A percentile compares a stretch with the other conserved stretches of the same genome.
Conservation (phyloP, 2,888 invertebrate genomes). For the Petrolisthes cinctipes region DNA sequence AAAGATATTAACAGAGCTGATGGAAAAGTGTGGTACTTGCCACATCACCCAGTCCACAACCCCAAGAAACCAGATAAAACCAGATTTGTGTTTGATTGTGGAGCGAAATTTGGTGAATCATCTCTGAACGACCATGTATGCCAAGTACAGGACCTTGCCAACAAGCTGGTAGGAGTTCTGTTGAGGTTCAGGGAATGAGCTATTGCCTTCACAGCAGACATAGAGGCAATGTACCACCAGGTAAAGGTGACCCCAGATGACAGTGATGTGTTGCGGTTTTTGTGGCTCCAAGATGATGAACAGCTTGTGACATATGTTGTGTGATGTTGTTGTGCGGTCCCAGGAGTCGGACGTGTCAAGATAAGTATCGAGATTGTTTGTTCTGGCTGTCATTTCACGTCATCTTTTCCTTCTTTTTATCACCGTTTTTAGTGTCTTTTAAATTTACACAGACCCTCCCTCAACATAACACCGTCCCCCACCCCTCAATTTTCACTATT, state of each 20-base stretch:
- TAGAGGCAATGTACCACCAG: neutral
- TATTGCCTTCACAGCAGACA: slow-evolving; percentile 21
- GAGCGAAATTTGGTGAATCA: neutral
- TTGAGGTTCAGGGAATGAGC: slow-evolving; percentile 19
- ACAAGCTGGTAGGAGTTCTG: slow-evolving; percentile 23
- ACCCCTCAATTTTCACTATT: too few species aligned
- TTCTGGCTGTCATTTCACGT: too few species aligned
- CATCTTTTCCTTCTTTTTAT: too few species aligned
- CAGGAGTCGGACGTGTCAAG: too few species aligned
- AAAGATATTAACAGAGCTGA: neutral
- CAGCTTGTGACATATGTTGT: slow-evolving; percentile 4
- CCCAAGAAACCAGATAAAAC: neutral
- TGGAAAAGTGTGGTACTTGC: neutral
- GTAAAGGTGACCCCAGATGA: neutral
- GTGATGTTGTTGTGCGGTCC: too few species aligned
- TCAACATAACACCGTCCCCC: too few species aligned
- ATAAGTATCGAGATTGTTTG: too few species aligned
- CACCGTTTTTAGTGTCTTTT: too few species aligned
- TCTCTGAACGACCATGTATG: slow-evolving; percentile 8
- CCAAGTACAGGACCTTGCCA: slow-evolving; percentile 24
- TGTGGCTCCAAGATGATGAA: slow-evolving; percentile 13
- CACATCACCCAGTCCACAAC: neutral
- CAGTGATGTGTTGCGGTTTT: slow-evolving; percentile 1
- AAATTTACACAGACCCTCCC: too few species aligned
- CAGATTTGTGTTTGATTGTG: neutral